A percentile compares a stretch with the other conserved stretches of the same genome.
Conservation (phyloP, 1,140 invertebrate genomes). For the Oryzaephilus surinamensis region DNA sequence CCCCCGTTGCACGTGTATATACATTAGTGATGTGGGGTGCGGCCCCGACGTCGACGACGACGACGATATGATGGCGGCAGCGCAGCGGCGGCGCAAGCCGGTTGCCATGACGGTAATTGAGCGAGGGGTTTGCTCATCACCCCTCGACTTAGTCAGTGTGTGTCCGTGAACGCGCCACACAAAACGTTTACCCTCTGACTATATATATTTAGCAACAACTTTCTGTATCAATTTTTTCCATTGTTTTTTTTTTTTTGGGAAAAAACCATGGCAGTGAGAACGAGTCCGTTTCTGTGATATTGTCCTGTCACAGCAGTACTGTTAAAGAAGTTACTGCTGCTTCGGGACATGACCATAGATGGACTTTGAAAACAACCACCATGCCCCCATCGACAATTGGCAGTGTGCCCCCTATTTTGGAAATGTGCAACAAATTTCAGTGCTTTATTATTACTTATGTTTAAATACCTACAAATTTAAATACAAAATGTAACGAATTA, state of each 20-base stretch:
- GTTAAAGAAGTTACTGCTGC: conserved; percentile 66
- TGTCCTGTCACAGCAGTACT: conserved; percentile 93
- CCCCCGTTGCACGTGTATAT: conserved; percentile 32
- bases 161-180: conserved; percentile 16
- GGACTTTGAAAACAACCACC: conserved; percentile 12
- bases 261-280: conserved; percentile 13
- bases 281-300: conserved; percentile 60
- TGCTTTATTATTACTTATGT: too few species aligned
- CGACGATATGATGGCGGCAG: conserved; percentile 13
- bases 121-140: conserved; percentile 27
- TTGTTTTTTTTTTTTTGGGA: not conserved
- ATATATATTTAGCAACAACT: not conserved
- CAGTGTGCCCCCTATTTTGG: too few species aligned
- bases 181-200: not conserved
- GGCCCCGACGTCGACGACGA: conserved; percentile 25
- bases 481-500: too few species aligned
- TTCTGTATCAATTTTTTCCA: not conserved
- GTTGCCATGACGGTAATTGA: conserved; percentile 23
- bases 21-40: conserved; percentile 38
- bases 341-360: conserved; percentile 69
- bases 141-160: conserved; percentile 29
- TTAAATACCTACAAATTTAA: too few species aligned
- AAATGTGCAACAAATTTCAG: too few species aligned
- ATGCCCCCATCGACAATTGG: not conserved
- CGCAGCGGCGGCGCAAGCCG: conserved; percentile 25